Evolutionary conservation across 2,797 vertebrate species (phyloP).

Genomic region (Fratercula arctica): DNA sequence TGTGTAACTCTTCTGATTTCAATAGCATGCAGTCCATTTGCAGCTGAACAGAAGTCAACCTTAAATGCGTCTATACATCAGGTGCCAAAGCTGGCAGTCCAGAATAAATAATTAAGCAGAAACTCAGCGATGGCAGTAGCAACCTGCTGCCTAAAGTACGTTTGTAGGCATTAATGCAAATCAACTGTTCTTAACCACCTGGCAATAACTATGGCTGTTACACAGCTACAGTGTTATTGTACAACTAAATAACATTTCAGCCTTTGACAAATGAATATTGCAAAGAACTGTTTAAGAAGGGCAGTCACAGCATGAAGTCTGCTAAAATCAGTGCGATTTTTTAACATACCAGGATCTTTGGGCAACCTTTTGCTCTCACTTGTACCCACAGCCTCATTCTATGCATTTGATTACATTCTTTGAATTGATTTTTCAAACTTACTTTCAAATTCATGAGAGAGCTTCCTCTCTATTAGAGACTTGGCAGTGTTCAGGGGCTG

Average conservation of each 20-base stretch:
- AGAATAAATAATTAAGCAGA: background rate
- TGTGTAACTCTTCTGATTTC: background rate
- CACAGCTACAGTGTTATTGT: background rate
- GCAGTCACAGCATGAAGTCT: background rate
- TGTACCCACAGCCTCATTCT: background rate
- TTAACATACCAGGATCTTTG: background rate
- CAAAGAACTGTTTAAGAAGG: background rate
- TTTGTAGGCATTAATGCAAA: background rate
- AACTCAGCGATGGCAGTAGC: background rate
- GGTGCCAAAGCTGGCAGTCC: background rate
- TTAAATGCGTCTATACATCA: background rate
- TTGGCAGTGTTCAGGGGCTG: accelerated
- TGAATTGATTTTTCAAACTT: background rate
- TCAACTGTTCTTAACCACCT: background rate
- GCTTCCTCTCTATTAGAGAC: background rate
- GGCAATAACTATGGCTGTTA: background rate
- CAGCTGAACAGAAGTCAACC: background rate
- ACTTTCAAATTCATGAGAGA: background rate
- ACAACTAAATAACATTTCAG: background rate
- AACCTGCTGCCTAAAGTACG: background rate
- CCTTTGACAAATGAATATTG: background rate
- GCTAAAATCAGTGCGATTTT: background rate
- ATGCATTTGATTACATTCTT: background rate
- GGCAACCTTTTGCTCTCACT: background rate
- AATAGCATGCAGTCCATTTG: background rate